A percentile compares a stretch with the other conserved stretches of the same genome.
These are phyloP conservation scores for Hirtodrosophila duncani DNA, from an alignment of 2,888 invertebrate genomes.

Conservation along the genomic window DNA sequence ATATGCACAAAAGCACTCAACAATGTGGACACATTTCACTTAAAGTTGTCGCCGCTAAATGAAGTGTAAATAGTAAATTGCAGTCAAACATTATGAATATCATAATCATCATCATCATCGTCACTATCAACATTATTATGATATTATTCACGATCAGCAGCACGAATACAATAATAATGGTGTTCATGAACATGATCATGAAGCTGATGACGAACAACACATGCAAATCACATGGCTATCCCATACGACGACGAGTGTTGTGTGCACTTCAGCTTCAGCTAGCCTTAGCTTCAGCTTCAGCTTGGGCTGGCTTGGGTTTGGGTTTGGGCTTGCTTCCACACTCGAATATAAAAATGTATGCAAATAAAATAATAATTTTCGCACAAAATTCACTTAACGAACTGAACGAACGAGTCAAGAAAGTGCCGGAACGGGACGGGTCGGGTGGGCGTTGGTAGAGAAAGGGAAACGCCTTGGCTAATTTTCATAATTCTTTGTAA, in stretches of 20 bases:
- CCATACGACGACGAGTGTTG: slow-evolving; percentile 20
- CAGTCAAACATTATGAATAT: slow-evolving; percentile 63
- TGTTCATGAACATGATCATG: slow-evolving; percentile 53
- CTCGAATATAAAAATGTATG: slow-evolving; percentile 65
- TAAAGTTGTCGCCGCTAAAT: slow-evolving; percentile 68
- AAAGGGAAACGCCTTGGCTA: slow-evolving; percentile 44
- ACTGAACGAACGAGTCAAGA: neutral
- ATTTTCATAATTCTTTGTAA: slow-evolving; percentile 74
- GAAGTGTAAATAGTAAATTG: slow-evolving; percentile 73
- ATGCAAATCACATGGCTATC: slow-evolving; percentile 67
- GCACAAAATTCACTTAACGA: slow-evolving; percentile 52
- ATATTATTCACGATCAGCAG: slow-evolving; percentile 22
- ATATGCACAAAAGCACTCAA: slow-evolving; percentile 39
- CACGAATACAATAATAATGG: slow-evolving; percentile 32
- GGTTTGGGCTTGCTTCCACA: no score
- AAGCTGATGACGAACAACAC: slow-evolving; percentile 60
- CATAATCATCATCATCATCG: slow-evolving; percentile 35
- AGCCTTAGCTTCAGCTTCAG: no score
- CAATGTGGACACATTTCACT: slow-evolving; percentile 69
- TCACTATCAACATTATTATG: slow-evolving; percentile 18
- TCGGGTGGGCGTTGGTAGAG: neutral
- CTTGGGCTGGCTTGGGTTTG: no score
- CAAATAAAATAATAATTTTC: slow-evolving; percentile 66
- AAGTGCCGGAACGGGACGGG: neutral
- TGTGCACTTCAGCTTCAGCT: no score